Evolutionary conservation across 2,797 vertebrate genomes (phyloP).

Genomic region (Crocidura indochinensis): DNA sequence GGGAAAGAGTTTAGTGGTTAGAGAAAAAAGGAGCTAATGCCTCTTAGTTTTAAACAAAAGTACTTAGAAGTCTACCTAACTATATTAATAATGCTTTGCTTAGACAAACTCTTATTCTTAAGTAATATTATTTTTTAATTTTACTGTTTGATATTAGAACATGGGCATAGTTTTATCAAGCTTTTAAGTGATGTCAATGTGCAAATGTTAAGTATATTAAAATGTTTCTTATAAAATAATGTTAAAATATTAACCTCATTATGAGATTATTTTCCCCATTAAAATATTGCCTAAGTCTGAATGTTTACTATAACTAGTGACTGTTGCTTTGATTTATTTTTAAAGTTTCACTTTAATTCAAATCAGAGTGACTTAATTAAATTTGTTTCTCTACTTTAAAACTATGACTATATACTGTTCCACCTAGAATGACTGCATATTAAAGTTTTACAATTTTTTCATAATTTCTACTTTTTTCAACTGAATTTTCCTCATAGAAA

Average conservation of each 20-base stretch:
- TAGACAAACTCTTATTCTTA: conserved; percentile 64
- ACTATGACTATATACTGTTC: background rate
- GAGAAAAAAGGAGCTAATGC: conserved; percentile 12
- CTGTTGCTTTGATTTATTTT: conserved; percentile 62
- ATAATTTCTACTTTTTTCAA: conserved; percentile 54
- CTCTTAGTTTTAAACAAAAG: conserved; percentile 59
- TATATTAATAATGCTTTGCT: conserved; percentile 67
- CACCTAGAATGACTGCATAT: conserved; percentile 5
- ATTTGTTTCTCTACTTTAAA: conserved; percentile 45
- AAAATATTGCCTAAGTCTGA: conserved; percentile 66
- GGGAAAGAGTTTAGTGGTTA: background rate
- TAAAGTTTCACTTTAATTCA: conserved; percentile 52
- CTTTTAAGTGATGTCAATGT: conserved; percentile 67
- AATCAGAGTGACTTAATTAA: conserved; percentile 40
- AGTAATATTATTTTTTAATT: conserved; percentile 76
- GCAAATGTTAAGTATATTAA: conserved; percentile 64
- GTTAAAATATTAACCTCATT: conserved; percentile 72
- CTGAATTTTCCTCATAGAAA: background rate
- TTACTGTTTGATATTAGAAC: conserved; percentile 60
- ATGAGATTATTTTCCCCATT: conserved; percentile 65
- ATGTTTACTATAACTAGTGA: conserved; percentile 67
- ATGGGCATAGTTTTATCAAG: conserved; percentile 47
- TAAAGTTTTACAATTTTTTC: conserved; percentile 44
- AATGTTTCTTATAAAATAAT: conserved; percentile 63
- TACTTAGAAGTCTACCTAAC: conserved; percentile 55